Conservation (phyloP, 2,888 invertebrate genomes). For the Megastigmus dorsalis region DNA sequence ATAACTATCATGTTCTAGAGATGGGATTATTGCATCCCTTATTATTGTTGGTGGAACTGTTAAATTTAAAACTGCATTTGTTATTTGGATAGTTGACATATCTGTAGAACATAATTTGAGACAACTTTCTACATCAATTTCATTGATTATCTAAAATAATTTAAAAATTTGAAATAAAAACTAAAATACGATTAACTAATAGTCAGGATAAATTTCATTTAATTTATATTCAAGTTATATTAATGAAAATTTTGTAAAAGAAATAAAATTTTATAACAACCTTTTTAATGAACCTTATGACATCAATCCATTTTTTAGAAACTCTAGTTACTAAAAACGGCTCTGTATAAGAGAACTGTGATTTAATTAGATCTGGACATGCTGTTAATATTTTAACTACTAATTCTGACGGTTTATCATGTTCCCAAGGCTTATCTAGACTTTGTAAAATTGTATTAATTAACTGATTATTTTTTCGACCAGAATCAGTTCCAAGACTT, state of each 20-base stretch:
- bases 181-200: not conserved
- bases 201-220: constrained; percentile 22
- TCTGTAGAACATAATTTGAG: constrained; percentile 75
- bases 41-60: constrained; percentile 76
- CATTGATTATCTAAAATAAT: constrained; percentile 64
- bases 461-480: constrained; percentile 78
- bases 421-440: constrained; percentile 82
- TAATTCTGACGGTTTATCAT: constrained; percentile 79
- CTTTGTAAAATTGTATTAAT: constrained; percentile 80
- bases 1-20: constrained; percentile 62
- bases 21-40: constrained; percentile 68
- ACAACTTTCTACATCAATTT: constrained; percentile 66
- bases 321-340: constrained; percentile 78
- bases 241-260: not conserved
- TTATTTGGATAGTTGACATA: constrained; percentile 76
- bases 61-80: constrained; percentile 76
- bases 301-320: constrained; percentile 67
- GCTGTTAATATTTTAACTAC: constrained; percentile 80
- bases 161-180: not conserved
- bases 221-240: constrained; percentile 61
- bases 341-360: constrained; percentile 78
- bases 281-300: constrained; percentile 67
- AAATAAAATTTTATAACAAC: constrained; percentile 55
- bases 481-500: constrained; percentile 78
- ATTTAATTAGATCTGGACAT: constrained; percentile 84